These are phyloP conservation scores for Tachystola acroxantha DNA, from an alignment of 2,888 invertebrate species.

Conservation along the genomic window DNA sequence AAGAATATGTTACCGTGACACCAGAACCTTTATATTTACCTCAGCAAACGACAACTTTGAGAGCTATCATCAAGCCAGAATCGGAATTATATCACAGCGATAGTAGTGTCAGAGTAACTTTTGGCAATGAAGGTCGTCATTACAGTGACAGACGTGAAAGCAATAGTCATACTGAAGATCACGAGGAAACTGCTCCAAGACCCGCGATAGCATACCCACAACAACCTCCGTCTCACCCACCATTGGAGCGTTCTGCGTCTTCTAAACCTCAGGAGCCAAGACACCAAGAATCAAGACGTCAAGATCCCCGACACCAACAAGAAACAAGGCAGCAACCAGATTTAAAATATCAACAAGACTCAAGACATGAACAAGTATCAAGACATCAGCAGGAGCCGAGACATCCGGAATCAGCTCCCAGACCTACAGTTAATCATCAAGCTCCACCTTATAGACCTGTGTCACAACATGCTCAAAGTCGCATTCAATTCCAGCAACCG, in stretches of 20 bases:
- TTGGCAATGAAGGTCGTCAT: conserved; percentile 82
- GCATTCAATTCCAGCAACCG: conserved; percentile 68
- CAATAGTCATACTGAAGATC: conserved; percentile 47
- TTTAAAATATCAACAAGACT: neutral
- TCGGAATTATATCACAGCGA: conserved; percentile 90
- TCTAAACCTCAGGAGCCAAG: conserved; percentile 8
- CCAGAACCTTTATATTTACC: conserved; percentile 71
- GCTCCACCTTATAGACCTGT: conserved; percentile 41
- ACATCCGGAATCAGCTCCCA: conserved; percentile 33
- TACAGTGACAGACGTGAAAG: conserved; percentile 56
- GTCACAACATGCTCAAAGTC: conserved; percentile 56
- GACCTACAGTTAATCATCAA: conserved; percentile 35
- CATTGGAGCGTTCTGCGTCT: conserved; percentile 7
- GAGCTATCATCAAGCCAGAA: conserved; percentile 91
- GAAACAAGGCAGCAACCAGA: conserved; percentile 21
- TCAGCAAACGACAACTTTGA: conserved; percentile 85
- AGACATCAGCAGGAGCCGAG: conserved; percentile 2
- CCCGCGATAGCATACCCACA: conserved; percentile 78
- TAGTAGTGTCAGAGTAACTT: conserved; percentile 89
- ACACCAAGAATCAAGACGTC: conserved; percentile 17
- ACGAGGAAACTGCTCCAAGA: conserved; percentile 82
- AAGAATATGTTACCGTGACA: conserved; percentile 76
- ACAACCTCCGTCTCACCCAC: conserved; percentile 42
- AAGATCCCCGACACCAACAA: too few relatives aligned
- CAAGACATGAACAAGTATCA: conserved; percentile 20